These are phyloP conservation scores for Eupithecia subfuscata DNA, from an alignment of 2,888 invertebrate species.

Conservation along the genomic window DNA sequence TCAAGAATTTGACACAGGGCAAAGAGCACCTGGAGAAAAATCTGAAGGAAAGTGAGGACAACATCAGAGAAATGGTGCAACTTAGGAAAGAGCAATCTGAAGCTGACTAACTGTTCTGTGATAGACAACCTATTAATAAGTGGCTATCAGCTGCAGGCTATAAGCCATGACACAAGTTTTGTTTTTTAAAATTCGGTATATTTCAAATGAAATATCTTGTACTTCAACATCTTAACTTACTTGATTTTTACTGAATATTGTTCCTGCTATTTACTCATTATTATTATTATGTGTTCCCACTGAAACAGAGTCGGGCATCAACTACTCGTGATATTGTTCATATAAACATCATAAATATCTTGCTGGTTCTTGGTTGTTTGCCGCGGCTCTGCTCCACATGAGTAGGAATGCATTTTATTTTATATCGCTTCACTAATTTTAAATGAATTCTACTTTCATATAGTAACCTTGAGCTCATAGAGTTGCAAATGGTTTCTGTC, in stretches of 20 bases:
- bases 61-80: slow-evolving; percentile 45
- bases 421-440: not conserved
- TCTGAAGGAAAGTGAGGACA: slow-evolving; percentile 85
- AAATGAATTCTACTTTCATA: not conserved
- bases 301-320: not conserved
- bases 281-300: not conserved
- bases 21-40: slow-evolving; percentile 92
- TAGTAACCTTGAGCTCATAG: not conserved
- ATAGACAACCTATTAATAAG: not conserved
- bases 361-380: too few species aligned
- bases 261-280: not conserved
- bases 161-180: not conserved
- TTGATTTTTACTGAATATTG: not conserved
- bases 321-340: too few species aligned
- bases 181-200: not conserved
- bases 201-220: not conserved
- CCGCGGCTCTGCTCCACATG: not conserved
- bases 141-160: not conserved
- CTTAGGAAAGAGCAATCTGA: slow-evolving; percentile 41
- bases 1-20: slow-evolving; percentile 88
- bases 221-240: not conserved
- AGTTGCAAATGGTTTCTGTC: too few species aligned
- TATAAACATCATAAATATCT: too few species aligned
- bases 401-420: not conserved
- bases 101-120: slow-evolving; percentile 20